These are phyloP conservation scores for Podarcis raffonei DNA, from an alignment of 2,113 vertebrate species.

Conservation along the genomic window DNA sequence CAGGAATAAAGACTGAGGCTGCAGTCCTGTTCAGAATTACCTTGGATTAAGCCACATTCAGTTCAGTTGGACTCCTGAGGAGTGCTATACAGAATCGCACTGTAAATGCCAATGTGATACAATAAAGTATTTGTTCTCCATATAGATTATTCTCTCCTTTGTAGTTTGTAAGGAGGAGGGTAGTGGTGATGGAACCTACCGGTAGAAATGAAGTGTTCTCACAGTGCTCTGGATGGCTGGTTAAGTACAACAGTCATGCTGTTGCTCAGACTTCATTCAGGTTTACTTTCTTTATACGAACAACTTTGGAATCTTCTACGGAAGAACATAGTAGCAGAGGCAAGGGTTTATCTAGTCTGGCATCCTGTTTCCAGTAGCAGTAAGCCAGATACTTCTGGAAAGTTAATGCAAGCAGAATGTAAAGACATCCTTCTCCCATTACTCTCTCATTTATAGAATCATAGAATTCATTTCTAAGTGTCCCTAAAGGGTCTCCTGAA, in stretches of 20 bases:
- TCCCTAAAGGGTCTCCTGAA: too few species aligned
- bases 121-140: conserved; percentile 45
- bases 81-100: neutral
- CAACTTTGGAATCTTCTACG: neutral
- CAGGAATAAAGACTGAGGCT: conserved; percentile 17
- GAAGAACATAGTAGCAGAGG: neutral
- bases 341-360: neutral
- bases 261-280: neutral
- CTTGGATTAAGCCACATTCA: neutral
- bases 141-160: conserved; percentile 26
- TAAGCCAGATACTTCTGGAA: too few species aligned
- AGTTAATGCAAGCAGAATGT: too few species aligned
- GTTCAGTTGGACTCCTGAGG: neutral
- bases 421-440: too few species aligned
- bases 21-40: conserved; percentile 23
- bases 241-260: neutral
- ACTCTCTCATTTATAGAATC: too few species aligned
- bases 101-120: neutral
- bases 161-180: conserved; percentile 17
- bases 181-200: conserved; percentile 11
- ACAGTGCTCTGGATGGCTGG: neutral
- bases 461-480: too few species aligned
- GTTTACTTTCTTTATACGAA: neutral
- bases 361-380: neutral
- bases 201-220: conserved; percentile 16